Conservation (phyloP, 1,140 invertebrate species). For the Drosophila sp. region DNA sequence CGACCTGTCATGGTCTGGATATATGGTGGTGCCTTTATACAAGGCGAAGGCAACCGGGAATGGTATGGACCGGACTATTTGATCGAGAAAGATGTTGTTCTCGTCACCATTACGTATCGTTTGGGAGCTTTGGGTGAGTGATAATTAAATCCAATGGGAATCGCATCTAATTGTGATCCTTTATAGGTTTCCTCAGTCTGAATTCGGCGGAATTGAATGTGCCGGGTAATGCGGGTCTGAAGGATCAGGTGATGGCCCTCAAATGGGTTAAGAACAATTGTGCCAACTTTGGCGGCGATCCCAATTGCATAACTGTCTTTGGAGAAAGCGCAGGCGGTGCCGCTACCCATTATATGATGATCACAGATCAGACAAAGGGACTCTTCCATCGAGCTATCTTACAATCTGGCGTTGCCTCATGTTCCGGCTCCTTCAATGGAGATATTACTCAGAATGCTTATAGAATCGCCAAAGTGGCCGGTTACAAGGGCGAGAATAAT, state of each 20-base stretch:
- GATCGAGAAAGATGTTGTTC: conserved; percentile 84
- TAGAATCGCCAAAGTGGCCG: conserved; percentile 67
- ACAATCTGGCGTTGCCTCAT: conserved; percentile 80
- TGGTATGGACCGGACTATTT: conserved; percentile 85
- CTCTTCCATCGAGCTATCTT: conserved; percentile 83
- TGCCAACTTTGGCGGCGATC: conserved; percentile 84
- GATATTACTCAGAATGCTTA: conserved; percentile 54
- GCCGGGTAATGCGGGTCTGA: conserved; percentile 86
- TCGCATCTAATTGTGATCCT: not conserved
- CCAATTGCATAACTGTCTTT: conserved; percentile 83
- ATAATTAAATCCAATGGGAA: not conserved
- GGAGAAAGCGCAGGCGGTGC: conserved; percentile 84
- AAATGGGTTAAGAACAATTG: conserved; percentile 87
- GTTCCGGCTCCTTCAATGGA: conserved; percentile 58
- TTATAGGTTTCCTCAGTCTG: conserved; percentile 71
- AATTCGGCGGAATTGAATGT: conserved; percentile 73
- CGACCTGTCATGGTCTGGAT: conserved; percentile 83
- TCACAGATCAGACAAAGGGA: conserved; percentile 84
- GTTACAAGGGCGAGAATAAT: conserved; percentile 75
- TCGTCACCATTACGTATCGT: conserved; percentile 84
- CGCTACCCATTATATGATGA: conserved; percentile 85
- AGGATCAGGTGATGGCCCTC: conserved; percentile 87
- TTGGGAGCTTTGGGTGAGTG: conserved; percentile 83
- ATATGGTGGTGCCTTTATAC: conserved; percentile 87
- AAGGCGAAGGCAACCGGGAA: conserved; percentile 82